Evolutionary conservation across 2,113 vertebrate genomes (phyloP).

Genomic region (Hyperoodon ampullatus): DNA sequence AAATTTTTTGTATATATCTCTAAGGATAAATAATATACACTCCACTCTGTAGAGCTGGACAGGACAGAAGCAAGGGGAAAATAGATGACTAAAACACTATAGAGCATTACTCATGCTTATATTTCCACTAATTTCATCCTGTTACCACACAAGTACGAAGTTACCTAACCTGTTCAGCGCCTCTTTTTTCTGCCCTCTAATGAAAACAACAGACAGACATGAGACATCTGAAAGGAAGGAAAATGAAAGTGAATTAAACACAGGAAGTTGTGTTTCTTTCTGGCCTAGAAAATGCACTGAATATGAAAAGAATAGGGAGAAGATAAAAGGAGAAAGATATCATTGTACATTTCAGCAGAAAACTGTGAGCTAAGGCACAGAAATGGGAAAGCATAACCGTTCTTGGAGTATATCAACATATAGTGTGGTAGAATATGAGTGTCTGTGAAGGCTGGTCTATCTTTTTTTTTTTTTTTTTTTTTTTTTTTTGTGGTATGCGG

Average conservation of each 20-base stretch:
- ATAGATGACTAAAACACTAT: not conserved
- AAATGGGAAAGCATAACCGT: not conserved
- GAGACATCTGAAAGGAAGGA: not conserved
- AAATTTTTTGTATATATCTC: not conserved
- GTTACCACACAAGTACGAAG: not conserved
- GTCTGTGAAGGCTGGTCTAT: not conserved
- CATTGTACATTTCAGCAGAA: not conserved
- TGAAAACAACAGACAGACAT: not conserved
- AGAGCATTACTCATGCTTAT: not conserved
- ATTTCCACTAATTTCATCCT: not conserved
- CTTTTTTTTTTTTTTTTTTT: too few relatives aligned
- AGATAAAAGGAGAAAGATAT: not conserved
- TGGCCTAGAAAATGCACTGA: not conserved
- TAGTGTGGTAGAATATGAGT: not conserved
- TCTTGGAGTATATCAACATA: not conserved
- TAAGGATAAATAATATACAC: not conserved
- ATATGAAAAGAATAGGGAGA: not conserved
- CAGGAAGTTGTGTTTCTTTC: not conserved
- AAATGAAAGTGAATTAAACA: not conserved
- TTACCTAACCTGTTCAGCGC: not conserved
- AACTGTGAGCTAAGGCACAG: not conserved
- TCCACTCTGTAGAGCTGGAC: not conserved
- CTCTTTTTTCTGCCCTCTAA: not conserved
- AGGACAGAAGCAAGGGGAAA: not conserved
- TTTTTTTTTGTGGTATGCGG: too few relatives aligned